phyloP scores from a whole-genome alignment of 2,888 invertebrate genomes.

The Drosophila pseudotalamancana region DNA sequence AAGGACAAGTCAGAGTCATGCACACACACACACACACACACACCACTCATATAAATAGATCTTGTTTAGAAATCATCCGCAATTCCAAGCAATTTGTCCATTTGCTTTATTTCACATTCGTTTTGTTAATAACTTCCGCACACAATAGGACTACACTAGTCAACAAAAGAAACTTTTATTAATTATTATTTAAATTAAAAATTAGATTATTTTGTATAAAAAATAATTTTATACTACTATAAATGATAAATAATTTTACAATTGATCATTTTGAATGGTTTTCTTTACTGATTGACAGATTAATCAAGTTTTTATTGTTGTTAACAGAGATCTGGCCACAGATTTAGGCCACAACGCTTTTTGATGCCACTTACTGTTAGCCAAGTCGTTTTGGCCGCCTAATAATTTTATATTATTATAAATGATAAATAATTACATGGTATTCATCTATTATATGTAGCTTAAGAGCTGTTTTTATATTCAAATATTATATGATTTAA shows the following conservation, averaged over 20 bases:
- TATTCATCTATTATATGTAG: too few relatives aligned
- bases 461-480: too few relatives aligned
- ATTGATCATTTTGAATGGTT: too few relatives aligned
- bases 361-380: too few relatives aligned
- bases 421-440: too few relatives aligned
- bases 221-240: background rate
- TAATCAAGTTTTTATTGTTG: too few relatives aligned
- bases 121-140: slow-evolving; percentile 75
- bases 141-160: slow-evolving; percentile 64
- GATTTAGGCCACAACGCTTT: too few relatives aligned
- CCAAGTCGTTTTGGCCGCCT: too few relatives aligned
- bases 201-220: background rate
- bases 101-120: slow-evolving; percentile 34
- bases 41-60: slow-evolving; percentile 1
- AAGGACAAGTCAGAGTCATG: slow-evolving; percentile 16
- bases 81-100: slow-evolving; percentile 32
- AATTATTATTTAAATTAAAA: background rate
- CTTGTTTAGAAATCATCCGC: background rate
- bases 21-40: slow-evolving; percentile 2
- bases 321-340: too few relatives aligned
- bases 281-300: too few relatives aligned
- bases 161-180: slow-evolving; percentile 7
- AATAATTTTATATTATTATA: too few relatives aligned
- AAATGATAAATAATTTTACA: background rate
- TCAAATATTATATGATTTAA: background rate